Evolutionary conservation across 2,113 vertebrate species (phyloP).

Genomic region (Neolamprologus variostigma): DNA sequence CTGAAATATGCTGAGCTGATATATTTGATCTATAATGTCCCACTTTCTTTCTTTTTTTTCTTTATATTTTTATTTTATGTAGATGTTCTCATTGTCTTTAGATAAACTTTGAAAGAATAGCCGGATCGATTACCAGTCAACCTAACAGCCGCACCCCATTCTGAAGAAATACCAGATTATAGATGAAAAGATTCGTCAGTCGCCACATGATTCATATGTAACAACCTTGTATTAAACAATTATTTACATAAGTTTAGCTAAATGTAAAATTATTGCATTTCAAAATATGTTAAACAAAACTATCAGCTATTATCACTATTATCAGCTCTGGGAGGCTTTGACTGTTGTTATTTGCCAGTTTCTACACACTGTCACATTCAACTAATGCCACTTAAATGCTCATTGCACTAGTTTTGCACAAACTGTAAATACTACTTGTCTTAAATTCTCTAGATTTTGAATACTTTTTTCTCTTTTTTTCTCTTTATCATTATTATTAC

Average conservation of each 20-base stretch:
- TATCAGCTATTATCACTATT: neutral
- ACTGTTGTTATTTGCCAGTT: neutral
- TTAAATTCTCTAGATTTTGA: neutral
- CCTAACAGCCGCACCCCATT: neutral
- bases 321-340: neutral
- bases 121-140: accelerated
- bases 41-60: neutral
- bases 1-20: neutral
- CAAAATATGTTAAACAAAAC: neutral
- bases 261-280: neutral
- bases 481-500: neutral
- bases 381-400: neutral
- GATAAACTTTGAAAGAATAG: neutral
- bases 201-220: neutral
- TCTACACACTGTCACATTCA: neutral
- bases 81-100: neutral
- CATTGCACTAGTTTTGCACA: neutral
- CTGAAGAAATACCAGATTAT: neutral
- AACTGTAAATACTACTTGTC: neutral
- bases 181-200: neutral
- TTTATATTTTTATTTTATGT: neutral
- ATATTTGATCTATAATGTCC: neutral
- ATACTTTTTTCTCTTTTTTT: neutral
- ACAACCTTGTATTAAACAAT: neutral
- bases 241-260: neutral